These are phyloP conservation scores for Dilophus febrilis DNA, from an alignment of 2,888 invertebrate species.

Conservation along the genomic window DNA sequence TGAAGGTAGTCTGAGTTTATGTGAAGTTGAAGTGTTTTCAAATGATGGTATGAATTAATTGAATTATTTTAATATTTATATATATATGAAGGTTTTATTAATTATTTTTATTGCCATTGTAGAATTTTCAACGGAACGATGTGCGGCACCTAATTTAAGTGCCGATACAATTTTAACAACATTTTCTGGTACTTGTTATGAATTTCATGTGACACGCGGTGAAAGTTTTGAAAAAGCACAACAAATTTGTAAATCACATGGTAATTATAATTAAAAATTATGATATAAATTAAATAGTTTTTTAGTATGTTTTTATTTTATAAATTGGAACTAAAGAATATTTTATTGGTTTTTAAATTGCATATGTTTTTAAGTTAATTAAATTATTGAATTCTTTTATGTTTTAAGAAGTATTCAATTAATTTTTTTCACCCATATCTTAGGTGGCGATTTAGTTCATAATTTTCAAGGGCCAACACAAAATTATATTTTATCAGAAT, in stretches of 20 bases:
- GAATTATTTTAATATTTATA: background rate
- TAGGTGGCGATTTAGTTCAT: constrained; percentile 29
- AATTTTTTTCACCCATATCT: too few relatives aligned
- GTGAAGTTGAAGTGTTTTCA: constrained; percentile 84
- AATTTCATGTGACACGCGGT: constrained; percentile 67
- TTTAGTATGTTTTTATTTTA: too few relatives aligned
- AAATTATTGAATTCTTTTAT: too few relatives aligned
- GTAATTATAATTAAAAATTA: constrained; percentile 32
- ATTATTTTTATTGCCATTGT: constrained; percentile 13
- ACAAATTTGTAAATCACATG: constrained; percentile 52
- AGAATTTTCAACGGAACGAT: constrained; percentile 77
- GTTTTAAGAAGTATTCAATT: too few relatives aligned
- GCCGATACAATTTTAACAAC: constrained; percentile 69
- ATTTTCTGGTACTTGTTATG: constrained; percentile 75
- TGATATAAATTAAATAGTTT: too few relatives aligned
- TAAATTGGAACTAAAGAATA: too few relatives aligned
- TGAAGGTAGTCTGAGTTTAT: constrained; percentile 73
- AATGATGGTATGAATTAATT: constrained; percentile 50
- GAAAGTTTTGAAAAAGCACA: constrained; percentile 70
- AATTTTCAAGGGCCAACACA: constrained; percentile 27
- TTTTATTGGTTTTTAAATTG: too few relatives aligned
- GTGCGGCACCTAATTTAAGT: constrained; percentile 52
- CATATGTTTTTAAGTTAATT: too few relatives aligned
- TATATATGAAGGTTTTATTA: background rate
- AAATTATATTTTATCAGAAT: constrained; percentile 47